Percentiles rank a stretch among this genome's conserved stretches.
These are phyloP conservation scores for Anolis sagrei DNA, from an alignment of 2,113 vertebrate species.

Conservation along the genomic window DNA sequence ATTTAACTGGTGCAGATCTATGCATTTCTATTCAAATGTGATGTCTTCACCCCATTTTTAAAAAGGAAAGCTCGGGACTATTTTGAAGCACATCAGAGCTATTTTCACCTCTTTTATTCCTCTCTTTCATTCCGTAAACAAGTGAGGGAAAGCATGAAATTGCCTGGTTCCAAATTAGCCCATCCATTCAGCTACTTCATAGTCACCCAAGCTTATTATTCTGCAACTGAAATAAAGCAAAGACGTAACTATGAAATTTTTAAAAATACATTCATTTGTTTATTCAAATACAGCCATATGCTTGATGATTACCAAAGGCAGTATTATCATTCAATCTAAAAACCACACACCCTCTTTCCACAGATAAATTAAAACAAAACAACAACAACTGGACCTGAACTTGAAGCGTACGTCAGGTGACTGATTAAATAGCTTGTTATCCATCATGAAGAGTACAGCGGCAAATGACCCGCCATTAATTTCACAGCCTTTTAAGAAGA, in stretches of 20 bases:
- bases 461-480: conserved; percentile 20
- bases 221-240: conserved; percentile 57
- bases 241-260: conserved; percentile 44
- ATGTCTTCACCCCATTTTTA: neutral
- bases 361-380: neutral
- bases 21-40: conserved; percentile 21
- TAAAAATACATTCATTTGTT: conserved; percentile 25
- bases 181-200: conserved; percentile 61
- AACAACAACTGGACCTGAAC: conserved; percentile 25
- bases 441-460: conserved; percentile 15
- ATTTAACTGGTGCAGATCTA: conserved; percentile 23
- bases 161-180: conserved; percentile 61
- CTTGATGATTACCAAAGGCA: conserved; percentile 32
- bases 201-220: conserved; percentile 50
- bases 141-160: conserved; percentile 68
- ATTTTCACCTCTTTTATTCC: conserved; percentile 40
- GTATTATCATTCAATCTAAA: neutral
- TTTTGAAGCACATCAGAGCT: conserved; percentile 42
- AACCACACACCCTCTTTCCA: neutral
- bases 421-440: conserved; percentile 31
- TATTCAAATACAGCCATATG: conserved; percentile 37
- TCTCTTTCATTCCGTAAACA: conserved; percentile 45
- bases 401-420: conserved; percentile 14
- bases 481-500: conserved; percentile 30
- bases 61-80: conserved; percentile 19